phyloP scores from a whole-genome alignment of 2,888 invertebrate genomes.

The Meta bourneti region DNA sequence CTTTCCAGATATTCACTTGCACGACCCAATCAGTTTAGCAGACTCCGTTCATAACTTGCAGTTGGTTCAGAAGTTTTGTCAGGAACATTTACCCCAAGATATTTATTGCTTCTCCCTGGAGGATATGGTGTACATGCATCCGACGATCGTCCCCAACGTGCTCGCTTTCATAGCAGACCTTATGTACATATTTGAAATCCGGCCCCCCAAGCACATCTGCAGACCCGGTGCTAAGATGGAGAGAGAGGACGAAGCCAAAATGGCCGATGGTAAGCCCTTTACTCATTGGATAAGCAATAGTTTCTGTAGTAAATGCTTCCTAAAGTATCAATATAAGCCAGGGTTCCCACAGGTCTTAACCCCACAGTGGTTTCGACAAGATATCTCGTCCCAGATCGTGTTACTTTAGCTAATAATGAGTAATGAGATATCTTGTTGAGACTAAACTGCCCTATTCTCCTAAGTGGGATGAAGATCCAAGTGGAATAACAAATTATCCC shows the following conservation, averaged over 20 bases:
- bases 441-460: too few relatives aligned
- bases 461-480: too few relatives aligned
- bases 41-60: slow-evolving; percentile 95
- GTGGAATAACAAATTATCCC: too few relatives aligned
- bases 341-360: too few relatives aligned
- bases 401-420: too few relatives aligned
- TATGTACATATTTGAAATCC: slow-evolving; percentile 95
- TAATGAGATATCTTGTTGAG: too few relatives aligned
- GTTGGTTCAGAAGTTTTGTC: slow-evolving; percentile 92
- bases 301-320: too few relatives aligned
- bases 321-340: too few relatives aligned
- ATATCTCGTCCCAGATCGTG: too few relatives aligned
- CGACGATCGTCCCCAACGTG: slow-evolving; percentile 94
- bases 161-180: slow-evolving; percentile 95
- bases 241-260: slow-evolving; percentile 72
- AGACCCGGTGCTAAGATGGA: slow-evolving; percentile 84
- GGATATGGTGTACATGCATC: slow-evolving; percentile 95
- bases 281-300: background rate
- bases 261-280: slow-evolving; percentile 50
- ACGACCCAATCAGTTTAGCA: slow-evolving; percentile 87
- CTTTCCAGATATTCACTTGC: slow-evolving; percentile 79
- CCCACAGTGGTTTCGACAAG: too few relatives aligned
- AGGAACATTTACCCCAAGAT: slow-evolving; percentile 90
- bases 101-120: slow-evolving; percentile 97
- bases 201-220: slow-evolving; percentile 90